phyloP scores from a whole-genome alignment of 2,113 vertebrate genomes.

The Centrocercus urophasianus region DNA sequence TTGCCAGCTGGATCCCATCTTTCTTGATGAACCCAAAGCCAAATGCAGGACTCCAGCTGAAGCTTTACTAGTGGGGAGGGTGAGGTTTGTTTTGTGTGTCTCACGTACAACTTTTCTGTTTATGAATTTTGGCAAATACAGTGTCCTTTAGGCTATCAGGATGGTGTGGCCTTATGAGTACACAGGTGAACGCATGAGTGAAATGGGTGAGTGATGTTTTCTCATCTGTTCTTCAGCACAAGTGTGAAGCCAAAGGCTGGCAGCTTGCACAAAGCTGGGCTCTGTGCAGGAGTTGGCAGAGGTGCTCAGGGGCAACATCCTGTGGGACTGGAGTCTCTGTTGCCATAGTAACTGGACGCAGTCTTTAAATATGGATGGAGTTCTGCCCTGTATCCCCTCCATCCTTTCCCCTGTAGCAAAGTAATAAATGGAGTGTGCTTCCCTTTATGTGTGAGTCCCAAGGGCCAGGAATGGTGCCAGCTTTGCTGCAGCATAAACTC shows the following conservation, averaged over 20 bases:
- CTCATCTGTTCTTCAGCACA: background rate
- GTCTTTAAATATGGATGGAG: slow-evolving; percentile 18
- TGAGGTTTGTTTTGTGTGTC: background rate
- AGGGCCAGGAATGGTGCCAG: background rate
- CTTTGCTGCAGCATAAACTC: accelerated
- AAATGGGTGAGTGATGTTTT: background rate
- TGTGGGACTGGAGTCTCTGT: slow-evolving; percentile 56
- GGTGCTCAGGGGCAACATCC: background rate
- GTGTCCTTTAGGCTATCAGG: too few relatives aligned
- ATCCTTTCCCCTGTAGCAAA: background rate
- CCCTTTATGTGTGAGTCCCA: background rate
- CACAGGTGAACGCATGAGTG: background rate
- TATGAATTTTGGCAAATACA: slow-evolving; percentile 29
- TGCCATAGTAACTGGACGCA: slow-evolving; percentile 48
- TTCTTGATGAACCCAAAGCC: slow-evolving; percentile 11
- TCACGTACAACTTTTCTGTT: slow-evolving; percentile 19
- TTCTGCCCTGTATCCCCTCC: background rate
- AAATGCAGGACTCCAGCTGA: background rate
- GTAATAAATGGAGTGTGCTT: background rate
- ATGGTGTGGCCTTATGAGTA: background rate
- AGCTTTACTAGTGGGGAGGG: background rate
- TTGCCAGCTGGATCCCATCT: background rate
- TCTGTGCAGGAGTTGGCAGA: slow-evolving; percentile 29
- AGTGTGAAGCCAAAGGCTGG: background rate
- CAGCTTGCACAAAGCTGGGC: slow-evolving; percentile 20